These are phyloP conservation scores for Osmoderma eremita DNA, from an alignment of 2,888 invertebrate species.

Conservation along the genomic window DNA sequence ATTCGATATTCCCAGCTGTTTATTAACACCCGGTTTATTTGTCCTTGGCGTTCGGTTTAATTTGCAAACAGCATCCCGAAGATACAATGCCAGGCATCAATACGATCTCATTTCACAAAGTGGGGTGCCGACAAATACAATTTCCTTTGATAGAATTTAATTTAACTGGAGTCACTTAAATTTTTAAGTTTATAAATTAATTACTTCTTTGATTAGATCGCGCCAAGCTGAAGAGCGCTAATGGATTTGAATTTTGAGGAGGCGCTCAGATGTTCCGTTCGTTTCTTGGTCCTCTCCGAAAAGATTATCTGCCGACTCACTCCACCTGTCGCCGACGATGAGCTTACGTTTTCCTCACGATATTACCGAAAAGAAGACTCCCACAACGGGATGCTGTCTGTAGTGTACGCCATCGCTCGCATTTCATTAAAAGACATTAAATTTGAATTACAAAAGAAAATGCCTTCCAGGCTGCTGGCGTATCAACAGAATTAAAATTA, in stretches of 20 bases:
- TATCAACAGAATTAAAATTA: conserved; percentile 16
- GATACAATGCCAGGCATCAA: too few species aligned
- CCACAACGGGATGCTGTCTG: neutral
- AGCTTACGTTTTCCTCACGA: conserved; percentile 19
- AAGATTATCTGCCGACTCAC: conserved; percentile 18
- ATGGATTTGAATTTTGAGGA: conserved; percentile 30
- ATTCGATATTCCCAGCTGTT: too few species aligned
- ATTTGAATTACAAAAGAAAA: conserved; percentile 36
- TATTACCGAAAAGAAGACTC: conserved; percentile 13
- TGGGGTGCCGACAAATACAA: too few species aligned
- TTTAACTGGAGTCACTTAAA: neutral
- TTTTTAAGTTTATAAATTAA: conserved; percentile 19
- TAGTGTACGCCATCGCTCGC: conserved; percentile 35
- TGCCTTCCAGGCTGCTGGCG: conserved; percentile 10
- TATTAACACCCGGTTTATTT: too few species aligned
- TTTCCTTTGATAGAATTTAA: neutral
- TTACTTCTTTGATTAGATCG: conserved; percentile 10
- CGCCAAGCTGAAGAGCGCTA: conserved; percentile 14
- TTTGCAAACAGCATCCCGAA: too few species aligned
- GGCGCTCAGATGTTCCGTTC: conserved; percentile 9
- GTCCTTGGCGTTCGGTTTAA: too few species aligned
- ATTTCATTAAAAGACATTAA: conserved; percentile 42
- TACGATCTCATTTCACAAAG: too few species aligned
- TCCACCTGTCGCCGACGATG: conserved; percentile 15
- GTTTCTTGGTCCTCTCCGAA: neutral